Conservation (phyloP, 2,113 vertebrate genomes). For the Platichthys stellatus region DNA sequence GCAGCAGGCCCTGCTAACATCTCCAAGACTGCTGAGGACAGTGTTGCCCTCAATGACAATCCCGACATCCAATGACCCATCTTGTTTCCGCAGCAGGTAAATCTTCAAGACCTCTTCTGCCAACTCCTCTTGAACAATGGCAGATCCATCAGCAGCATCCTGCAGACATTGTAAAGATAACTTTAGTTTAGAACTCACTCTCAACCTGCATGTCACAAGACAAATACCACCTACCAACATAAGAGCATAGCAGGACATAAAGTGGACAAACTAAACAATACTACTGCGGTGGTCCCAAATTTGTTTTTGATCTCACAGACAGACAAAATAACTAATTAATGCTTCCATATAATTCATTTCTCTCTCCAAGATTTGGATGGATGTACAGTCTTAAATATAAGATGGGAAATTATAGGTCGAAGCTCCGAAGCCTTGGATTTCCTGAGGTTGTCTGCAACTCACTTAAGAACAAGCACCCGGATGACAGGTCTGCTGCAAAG, state of each 20-base stretch:
- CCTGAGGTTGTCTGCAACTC: slow-evolving; percentile 32
- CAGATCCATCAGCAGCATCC: not conserved
- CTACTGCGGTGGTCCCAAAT: no score
- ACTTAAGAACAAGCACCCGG: slow-evolving; percentile 9
- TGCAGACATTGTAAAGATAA: slow-evolving; percentile 1
- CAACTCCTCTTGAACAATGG: not conserved
- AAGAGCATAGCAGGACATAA: not conserved
- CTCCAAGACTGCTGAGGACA: not conserved
- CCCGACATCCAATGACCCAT: no score
- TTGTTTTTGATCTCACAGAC: no score
- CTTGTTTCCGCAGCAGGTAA: no score
- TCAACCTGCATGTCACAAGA: no score
- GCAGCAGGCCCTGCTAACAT: not conserved
- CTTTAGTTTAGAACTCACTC: no score
- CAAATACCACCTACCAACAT: no score
- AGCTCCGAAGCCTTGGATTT: slow-evolving; percentile 16
- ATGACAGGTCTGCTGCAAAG: no score
- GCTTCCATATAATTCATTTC: no score
- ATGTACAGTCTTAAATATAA: not conserved
- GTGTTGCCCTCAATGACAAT: not conserved
- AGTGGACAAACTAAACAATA: not conserved
- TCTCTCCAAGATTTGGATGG: not conserved
- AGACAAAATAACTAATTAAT: no score
- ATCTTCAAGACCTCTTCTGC: not conserved
- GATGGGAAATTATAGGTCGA: no score